Base-by-base conservation (phyloP, 2,113 vertebrate species). In the Ancistrus triradiatus region DNA sequence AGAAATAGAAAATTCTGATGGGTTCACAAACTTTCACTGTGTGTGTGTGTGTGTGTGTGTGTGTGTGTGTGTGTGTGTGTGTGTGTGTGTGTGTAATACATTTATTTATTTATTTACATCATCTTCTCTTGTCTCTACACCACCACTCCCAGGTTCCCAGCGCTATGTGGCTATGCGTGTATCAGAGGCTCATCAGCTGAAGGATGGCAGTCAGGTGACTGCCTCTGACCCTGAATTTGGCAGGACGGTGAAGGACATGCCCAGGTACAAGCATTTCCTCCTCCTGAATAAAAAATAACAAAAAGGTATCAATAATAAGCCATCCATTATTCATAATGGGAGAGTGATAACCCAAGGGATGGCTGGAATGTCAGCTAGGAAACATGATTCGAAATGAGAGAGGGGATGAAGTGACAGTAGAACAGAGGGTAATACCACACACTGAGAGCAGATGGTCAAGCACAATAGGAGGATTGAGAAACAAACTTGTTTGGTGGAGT, bases 231-330 rank as follows among this genome's bases (percentile, higher is more conserved):
- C 92, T 0, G 85, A 92, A 77, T 96, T 97, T 33, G 93, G 95
- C 58, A 95, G 90, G 67, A 91, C 92, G 0, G 77, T 93, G 31
- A 89, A 91, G 76, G 95, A 98, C 74, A 84, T 98, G 81, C 94
- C 94, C 35, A 88, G 90, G 95, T 97, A 81, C 10, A 21, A n/a
- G n/a, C n/a, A n/a, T n/a, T n/a, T n/a, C n/a, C n/a, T n/a, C n/a
- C n/a, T n/a, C n/a, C n/a, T n/a, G n/a, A 7, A 31, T 31, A 4
- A 31, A 7, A 31, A 31, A 4, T 4, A 31, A 31, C 27, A 31
- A 31, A 31, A 31, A 7, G 27, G 27, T 31, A 31, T n/a, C n/a
- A n/a, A n/a, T n/a, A n/a, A n/a, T n/a, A n/a, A n/a, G n/a, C n/a
- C n/a, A n/a, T n/a, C n/a, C n/a, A n/a, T n/a, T n/a, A n/a, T n/a